Percentiles rank a stretch among this genome's conserved stretches.
Evolutionary conservation across 2,797 vertebrate genomes (phyloP).

Genomic region (Limosa lapponica): DNA sequence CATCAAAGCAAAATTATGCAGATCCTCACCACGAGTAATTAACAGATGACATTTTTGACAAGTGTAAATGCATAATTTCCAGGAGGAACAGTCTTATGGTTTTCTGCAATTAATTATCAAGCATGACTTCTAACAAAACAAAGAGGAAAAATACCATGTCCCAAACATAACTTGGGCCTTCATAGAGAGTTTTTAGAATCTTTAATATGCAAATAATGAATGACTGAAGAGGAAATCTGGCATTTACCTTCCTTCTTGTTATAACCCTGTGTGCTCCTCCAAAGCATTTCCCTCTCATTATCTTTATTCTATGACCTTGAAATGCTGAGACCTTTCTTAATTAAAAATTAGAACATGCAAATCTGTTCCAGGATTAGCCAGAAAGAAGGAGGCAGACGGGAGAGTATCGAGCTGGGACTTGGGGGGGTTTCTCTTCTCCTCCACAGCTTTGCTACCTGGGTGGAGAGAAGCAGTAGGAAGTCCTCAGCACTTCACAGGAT

Average conservation of each 20-base stretch:
- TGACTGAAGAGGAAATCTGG: background rate
- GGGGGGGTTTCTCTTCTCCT: background rate
- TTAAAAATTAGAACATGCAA: background rate
- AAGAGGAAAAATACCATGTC: background rate
- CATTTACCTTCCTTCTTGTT: background rate
- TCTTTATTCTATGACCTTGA: background rate
- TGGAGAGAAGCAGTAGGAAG: background rate
- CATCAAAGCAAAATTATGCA: background rate
- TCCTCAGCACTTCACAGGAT: background rate
- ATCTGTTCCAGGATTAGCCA: background rate
- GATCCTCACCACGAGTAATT: background rate
- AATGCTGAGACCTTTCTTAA: background rate
- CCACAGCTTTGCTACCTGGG: background rate
- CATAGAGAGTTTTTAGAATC: background rate
- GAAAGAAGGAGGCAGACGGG: background rate
- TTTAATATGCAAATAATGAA: background rate
- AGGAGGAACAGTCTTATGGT: background rate
- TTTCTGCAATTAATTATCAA: background rate
- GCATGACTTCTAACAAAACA: background rate
- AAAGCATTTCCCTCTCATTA: background rate
- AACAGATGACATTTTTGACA: background rate
- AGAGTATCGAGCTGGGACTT: background rate
- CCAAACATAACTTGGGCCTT: background rate
- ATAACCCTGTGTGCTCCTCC: background rate
- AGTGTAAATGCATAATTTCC: background rate